These are phyloP conservation scores for roundworm (Caenorhabditis elegans) DNA, from an alignment of 1,140 invertebrate genomes.

Conservation along the genomic window WBcel235 BX284606.5:9329001-9329500, in stretches of 20 bases:
- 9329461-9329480: background rate
- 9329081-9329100: background rate
- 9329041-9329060: background rate
- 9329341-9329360: background rate
- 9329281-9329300: background rate
- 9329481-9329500: too few relatives aligned
- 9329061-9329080: background rate
- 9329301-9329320: background rate
- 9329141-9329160: background rate
- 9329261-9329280: slow-evolving; percentile 27
- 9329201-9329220: background rate
- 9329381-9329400: slow-evolving; percentile 24
- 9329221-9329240: too few relatives aligned
- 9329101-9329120: background rate
- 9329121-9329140: background rate
- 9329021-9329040: background rate
- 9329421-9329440: background rate
- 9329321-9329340: background rate
- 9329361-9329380: background rate
- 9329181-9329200: background rate
- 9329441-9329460: background rate
- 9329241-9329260: slow-evolving; percentile 15
- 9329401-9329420: too few relatives aligned
- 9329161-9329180: background rate
- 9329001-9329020: too few relatives aligned